Evolutionary conservation across 2,797 vertebrate genomes (phyloP).

Genomic region (Peromyscus aztecus): DNA sequence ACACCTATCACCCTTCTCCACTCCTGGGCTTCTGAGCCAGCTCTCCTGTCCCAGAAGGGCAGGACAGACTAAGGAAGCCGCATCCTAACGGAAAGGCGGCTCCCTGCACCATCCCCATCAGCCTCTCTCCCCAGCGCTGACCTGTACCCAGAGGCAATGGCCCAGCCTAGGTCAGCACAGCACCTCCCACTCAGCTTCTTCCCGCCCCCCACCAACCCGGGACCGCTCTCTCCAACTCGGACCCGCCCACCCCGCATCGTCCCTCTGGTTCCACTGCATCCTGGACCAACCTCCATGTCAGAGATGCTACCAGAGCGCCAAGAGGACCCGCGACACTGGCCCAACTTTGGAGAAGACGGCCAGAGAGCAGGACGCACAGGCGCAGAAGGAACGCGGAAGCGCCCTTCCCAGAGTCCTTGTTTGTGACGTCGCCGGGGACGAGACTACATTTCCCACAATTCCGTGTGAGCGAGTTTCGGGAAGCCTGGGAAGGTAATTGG

Average conservation of each 20-base stretch:
- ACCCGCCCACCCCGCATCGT: not conserved
- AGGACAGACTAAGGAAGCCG: not conserved
- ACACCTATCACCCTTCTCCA: not conserved
- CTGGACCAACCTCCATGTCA: slow-evolving; percentile 22
- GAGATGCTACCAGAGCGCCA: not conserved
- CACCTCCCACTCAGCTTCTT: not conserved
- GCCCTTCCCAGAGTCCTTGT: not conserved
- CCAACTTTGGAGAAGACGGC: not conserved
- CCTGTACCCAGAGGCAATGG: not conserved
- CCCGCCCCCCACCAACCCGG: not conserved
- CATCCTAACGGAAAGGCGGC: no score
- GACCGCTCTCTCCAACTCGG: no score
- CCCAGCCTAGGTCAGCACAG: not conserved
- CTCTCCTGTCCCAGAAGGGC: not conserved
- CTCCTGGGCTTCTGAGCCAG: not conserved
- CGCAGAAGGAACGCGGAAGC: slow-evolving; percentile 14
- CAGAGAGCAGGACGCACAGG: not conserved
- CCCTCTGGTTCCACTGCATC: not conserved
- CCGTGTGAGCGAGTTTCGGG: not conserved
- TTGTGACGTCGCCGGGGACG: not conserved
- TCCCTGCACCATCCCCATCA: not conserved
- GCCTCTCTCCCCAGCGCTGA: not conserved
- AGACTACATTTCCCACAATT: slow-evolving; percentile 7
- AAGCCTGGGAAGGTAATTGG: not conserved
- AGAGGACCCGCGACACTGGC: not conserved